Conservation (phyloP, 2,888 invertebrate species). For the Kuschelorhynchus macadamiae region DNA sequence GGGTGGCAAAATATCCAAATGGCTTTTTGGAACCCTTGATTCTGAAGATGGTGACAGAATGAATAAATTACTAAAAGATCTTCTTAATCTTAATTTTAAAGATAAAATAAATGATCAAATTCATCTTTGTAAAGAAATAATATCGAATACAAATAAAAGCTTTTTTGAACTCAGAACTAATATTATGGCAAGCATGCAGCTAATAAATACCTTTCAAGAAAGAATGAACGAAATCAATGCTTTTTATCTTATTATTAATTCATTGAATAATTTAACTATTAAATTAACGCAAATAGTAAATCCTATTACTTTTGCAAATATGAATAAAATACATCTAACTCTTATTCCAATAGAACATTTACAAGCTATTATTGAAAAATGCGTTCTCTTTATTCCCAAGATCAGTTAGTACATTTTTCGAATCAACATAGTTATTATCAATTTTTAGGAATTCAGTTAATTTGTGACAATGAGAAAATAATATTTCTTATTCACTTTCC, state of each 20-base stretch:
- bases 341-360: constrained; percentile 40
- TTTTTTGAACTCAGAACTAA: constrained; percentile 2
- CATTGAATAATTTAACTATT: not conserved
- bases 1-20: constrained; percentile 22
- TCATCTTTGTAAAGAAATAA: not conserved
- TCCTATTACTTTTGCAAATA: constrained; percentile 29
- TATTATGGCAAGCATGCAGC: not conserved
- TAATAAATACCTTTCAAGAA: not conserved
- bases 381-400: not conserved
- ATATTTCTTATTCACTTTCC: constrained; percentile 11
- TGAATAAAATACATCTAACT: constrained; percentile 46
- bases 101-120: constrained; percentile 10
- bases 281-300: constrained; percentile 7
- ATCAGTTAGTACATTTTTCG: not conserved
- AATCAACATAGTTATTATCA: constrained; percentile 4
- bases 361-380: constrained; percentile 17
- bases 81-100: not conserved
- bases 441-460: constrained; percentile 2
- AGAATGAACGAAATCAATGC: constrained; percentile 8
- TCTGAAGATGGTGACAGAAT: constrained; percentile 22
- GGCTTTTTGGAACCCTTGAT: constrained; percentile 26
- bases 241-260: constrained; percentile 17
- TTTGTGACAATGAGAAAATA: not conserved
- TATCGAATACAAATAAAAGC: not conserved
- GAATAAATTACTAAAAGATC: constrained; percentile 2